Conservation (phyloP, 2,888 invertebrate genomes). For the Xestia c-nigrum region DNA sequence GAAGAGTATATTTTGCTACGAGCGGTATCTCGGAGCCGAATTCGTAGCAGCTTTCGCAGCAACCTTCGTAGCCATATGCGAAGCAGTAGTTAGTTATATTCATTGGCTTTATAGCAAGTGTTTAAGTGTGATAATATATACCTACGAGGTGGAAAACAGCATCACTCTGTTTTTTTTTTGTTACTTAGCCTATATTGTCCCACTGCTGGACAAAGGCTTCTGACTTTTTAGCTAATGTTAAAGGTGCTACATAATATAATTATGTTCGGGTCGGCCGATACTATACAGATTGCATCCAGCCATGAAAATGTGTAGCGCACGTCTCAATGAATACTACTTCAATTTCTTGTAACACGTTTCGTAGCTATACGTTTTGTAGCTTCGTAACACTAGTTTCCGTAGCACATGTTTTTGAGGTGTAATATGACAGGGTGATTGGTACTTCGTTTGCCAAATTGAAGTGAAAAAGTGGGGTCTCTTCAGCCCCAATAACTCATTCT, state of each 20-base stretch:
- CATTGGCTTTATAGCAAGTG: neutral
- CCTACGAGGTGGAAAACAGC: too few species aligned
- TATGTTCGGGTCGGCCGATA: neutral
- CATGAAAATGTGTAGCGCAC: neutral
- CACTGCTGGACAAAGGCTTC: too few species aligned
- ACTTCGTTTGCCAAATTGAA: neutral
- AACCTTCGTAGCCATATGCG: constrained; percentile 1
- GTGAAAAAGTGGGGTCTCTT: neutral
- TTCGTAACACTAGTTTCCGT: neutral
- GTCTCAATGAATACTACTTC: neutral
- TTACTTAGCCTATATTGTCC: too few species aligned
- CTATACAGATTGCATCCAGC: neutral
- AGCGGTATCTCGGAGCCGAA: neutral
- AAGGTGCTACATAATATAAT: neutral
- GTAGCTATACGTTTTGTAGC: constrained; percentile 1
- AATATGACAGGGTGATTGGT: neutral
- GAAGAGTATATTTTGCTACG: constrained; percentile 4
- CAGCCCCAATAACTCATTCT: neutral
- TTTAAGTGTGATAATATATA: neutral
- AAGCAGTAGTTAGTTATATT: neutral
- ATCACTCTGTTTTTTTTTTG: too few species aligned
- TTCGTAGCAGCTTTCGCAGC: constrained; percentile 1
- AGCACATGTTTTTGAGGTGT: neutral
- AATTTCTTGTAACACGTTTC: neutral
- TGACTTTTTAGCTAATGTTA: neutral